A percentile compares a stretch with the other conserved stretches of the same genome.
phyloP scores from a whole-genome alignment of 2,888 invertebrate species.

The Quadroppia sp. region DNA sequence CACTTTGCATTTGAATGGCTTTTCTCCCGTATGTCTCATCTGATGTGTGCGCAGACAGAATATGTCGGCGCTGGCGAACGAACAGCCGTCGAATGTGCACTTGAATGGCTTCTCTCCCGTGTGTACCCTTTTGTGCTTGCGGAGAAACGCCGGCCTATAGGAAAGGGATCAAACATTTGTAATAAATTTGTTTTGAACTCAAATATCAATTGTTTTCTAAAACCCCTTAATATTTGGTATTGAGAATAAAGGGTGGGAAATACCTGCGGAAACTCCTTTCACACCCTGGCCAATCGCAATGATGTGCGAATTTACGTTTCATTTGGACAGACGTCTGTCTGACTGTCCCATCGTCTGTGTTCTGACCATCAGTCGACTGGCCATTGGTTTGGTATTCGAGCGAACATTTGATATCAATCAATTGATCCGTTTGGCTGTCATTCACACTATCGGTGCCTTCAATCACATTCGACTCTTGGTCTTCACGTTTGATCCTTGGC shows the following conservation, averaged over 20 bases:
- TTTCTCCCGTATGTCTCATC: slow-evolving; percentile 16
- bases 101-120: slow-evolving; percentile 30
- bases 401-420: neutral
- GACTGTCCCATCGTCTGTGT: neutral
- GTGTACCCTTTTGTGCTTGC: slow-evolving; percentile 16
- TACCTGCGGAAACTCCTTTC: slow-evolving; percentile 14
- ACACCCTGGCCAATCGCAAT: slow-evolving; percentile 29
- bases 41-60: slow-evolving; percentile 22
- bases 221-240: no score
- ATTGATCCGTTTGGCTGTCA: neutral
- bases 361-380: neutral
- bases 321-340: no score
- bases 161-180: neutral
- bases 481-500: slow-evolving; percentile 1
- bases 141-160: neutral
- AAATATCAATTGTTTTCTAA: no score
- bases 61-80: slow-evolving; percentile 17
- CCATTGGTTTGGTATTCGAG: neutral
- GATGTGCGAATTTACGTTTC: slow-evolving; percentile 7
- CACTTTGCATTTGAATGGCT: neutral
- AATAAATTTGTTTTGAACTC: no score
- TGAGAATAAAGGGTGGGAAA: neutral
- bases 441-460: neutral
- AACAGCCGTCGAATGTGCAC: slow-evolving; percentile 15
- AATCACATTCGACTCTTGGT: neutral